A percentile compares a stretch with the other conserved stretches of the same genome.
Conservation (phyloP, 2,888 invertebrate species). For the Pristionchus exspectatus region DNA sequence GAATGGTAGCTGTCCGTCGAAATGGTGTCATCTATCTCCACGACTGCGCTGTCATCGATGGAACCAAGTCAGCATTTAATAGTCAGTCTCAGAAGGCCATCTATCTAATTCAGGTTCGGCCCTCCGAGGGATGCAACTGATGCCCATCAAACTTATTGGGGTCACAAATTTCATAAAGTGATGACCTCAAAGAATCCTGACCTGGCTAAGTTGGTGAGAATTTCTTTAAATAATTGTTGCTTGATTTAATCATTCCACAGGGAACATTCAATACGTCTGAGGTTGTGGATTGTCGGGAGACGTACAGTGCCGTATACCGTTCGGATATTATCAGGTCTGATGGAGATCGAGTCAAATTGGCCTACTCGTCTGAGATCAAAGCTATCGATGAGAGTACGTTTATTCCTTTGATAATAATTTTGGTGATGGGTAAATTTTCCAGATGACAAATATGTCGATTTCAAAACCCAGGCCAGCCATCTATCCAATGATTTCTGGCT, state of each 20-base stretch:
- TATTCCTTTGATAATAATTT: background rate
- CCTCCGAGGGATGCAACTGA: background rate
- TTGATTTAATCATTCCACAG: background rate
- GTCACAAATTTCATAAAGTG: constrained; percentile 14
- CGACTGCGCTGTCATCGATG: background rate
- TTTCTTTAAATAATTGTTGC: background rate
- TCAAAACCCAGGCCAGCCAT: constrained; percentile 23
- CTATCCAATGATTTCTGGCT: constrained; percentile 20
- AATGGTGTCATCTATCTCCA: constrained; percentile 76
- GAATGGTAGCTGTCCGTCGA: constrained; percentile 85
- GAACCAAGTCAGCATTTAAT: background rate
- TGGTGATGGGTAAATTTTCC: background rate
- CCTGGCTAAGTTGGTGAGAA: background rate
- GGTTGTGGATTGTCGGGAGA: constrained; percentile 26
- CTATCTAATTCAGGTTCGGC: background rate
- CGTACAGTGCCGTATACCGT: background rate
- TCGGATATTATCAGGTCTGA: constrained; percentile 3
- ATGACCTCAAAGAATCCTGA: constrained; percentile 23
- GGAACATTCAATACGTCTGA: background rate
- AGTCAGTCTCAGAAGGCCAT: background rate
- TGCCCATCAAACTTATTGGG: constrained; percentile 19
- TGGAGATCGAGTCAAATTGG: constrained; percentile 31
- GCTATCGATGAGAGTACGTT: constrained; percentile 60
- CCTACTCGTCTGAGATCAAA: constrained; percentile 64
- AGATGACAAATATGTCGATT: constrained; percentile 43